Evolutionary conservation across 1,140 invertebrate species (phyloP).

Genomic region (Drosophila biarmipes): DNA sequence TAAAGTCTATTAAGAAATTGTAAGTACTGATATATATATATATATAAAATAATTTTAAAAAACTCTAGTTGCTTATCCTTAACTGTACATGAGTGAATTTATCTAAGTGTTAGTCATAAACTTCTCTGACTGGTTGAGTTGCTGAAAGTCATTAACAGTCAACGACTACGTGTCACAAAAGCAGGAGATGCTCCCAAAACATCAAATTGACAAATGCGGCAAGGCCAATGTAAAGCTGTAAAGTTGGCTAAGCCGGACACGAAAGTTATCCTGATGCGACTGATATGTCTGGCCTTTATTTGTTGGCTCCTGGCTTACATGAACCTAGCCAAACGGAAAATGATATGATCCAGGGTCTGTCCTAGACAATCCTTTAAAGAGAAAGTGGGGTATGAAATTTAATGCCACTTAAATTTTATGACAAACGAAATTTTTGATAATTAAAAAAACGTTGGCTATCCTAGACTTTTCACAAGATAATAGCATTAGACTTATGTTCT

Average conservation of each 20-base stretch:
- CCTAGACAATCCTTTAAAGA: not conserved
- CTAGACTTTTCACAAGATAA: no score
- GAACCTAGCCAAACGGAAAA: not conserved
- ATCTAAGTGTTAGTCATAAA: slow-evolving; percentile 21
- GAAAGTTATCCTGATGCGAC: slow-evolving; percentile 10
- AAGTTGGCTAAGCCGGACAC: slow-evolving; percentile 16
- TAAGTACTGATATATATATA: no score
- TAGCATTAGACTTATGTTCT: no score
- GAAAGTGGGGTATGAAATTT: not conserved
- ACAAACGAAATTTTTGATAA: no score
- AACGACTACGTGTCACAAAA: slow-evolving; percentile 24
- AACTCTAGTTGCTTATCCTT: not conserved
- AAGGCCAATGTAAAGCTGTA: not conserved
- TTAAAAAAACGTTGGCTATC: no score
- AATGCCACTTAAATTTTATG: no score
- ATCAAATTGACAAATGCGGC: slow-evolving; percentile 39
- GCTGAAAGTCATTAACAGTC: slow-evolving; percentile 50
- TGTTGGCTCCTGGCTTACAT: not conserved
- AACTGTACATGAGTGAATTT: not conserved
- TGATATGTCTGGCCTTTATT: slow-evolving; percentile 36
- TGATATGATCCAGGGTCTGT: not conserved
- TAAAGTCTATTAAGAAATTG: no score
- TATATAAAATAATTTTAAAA: no score
- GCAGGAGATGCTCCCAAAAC: slow-evolving; percentile 11
- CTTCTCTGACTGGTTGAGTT: slow-evolving; percentile 32